Conservation (phyloP, 2,797 vertebrate genomes). For the Lithobates sylvaticus region DNA sequence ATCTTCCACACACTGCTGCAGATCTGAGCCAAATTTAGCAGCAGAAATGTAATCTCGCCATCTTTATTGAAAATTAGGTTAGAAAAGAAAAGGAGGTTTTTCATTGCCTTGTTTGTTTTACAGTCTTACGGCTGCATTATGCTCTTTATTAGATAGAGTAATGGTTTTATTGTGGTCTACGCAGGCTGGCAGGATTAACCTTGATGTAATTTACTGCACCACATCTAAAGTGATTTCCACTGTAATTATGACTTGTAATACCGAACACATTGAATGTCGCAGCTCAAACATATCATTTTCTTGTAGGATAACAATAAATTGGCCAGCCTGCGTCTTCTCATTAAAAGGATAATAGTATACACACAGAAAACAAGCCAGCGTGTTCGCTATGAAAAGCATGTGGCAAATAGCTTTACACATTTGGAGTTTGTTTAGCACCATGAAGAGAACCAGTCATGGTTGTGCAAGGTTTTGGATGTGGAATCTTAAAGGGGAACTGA, state of each 20-base stretch:
- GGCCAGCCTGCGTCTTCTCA: neutral
- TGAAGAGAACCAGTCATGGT: no score
- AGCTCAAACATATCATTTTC: conserved; percentile 4
- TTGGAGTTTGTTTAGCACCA: neutral
- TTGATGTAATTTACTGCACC: conserved; percentile 7
- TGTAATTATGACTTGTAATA: conserved; percentile 8
- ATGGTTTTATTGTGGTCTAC: conserved; percentile 10
- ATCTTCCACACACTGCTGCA: neutral
- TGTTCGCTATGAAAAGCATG: neutral
- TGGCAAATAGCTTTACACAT: neutral
- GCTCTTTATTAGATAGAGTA: conserved; percentile 13
- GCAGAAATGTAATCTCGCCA: conserved; percentile 5
- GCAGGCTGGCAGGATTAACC: conserved; percentile 2
- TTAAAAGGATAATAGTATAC: neutral
- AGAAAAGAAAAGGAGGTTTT: neutral
- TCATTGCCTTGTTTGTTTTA: neutral
- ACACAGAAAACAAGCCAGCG: neutral
- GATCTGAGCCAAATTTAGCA: conserved; percentile 9
- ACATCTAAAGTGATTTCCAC: neutral
- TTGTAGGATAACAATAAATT: neutral
- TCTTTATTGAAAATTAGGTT: conserved; percentile 28
- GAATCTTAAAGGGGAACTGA: no score
- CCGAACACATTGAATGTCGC: neutral
- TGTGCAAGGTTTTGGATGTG: no score
- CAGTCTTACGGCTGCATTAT: neutral